Evolutionary conservation across 2,797 vertebrate species (phyloP), one percentile per base, ranked within the genome.

Genomic region (Alouatta caraya): DNA sequence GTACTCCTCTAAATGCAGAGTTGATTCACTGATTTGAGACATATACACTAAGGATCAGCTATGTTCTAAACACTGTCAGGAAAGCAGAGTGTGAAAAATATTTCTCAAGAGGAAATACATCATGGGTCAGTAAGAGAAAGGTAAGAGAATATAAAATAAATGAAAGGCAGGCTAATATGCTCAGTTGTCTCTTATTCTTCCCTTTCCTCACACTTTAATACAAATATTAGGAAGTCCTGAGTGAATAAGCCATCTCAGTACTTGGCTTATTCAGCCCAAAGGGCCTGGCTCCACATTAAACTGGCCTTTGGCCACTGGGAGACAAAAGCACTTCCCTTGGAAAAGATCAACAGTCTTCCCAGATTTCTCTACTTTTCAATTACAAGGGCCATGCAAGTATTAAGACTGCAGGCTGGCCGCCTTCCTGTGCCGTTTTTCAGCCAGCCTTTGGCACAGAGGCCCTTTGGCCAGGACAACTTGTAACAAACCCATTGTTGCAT

Each of bases 261-360:
- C 95, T 98, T 98, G 98, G 98, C 95, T 98, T 98, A 96, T 89
- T 97, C 93, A 98, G 98, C 97, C 98, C 97, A 97, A 96, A 98
- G 98, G 94, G 98, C 98, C 98, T 73, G 92, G 97, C 97, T 98
- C 97, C 98, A 97, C 4, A 15, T 84, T 90, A 93, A 88, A 50
- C 44, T 98, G 99, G 98, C 98, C 98, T 98, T 97, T 97, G 78
- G 96, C 98, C 97, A 98, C 81, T 83, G 96, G 97, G 26, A 98
- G 95, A 96, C 98, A 98, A 98, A 98, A 98, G 97, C 59, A 1
- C 93, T 95, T 98, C 93, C 95, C 89, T 96, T 96, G 84, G 59
- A 87, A 97, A 99, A 99, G 98, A 99, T 98, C 99, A 99, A 99
- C 99, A 99, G 78, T 90, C 97, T 98, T 99, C 98, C 98, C 97